phyloP scores from a whole-genome alignment of 2,113 vertebrate species.

The Crocuta crocuta region DNA sequence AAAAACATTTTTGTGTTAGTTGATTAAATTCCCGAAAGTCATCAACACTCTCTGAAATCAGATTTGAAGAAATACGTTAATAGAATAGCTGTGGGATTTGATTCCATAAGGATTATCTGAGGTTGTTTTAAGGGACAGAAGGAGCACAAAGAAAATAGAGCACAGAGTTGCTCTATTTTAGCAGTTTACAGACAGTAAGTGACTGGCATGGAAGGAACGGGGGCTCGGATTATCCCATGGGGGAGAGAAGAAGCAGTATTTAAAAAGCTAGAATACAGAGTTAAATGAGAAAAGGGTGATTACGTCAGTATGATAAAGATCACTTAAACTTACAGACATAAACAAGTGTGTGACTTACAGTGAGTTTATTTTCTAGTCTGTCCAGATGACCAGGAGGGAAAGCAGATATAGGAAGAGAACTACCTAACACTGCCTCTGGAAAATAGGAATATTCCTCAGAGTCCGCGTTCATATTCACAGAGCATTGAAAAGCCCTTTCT shows the following conservation, averaged over 20 bases:
- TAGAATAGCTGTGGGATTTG: not conserved
- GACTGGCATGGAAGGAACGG: not conserved
- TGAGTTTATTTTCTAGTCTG: not conserved
- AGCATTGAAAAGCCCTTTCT: no score
- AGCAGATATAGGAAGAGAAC: not conserved
- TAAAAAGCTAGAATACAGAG: not conserved
- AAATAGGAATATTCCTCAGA: not conserved
- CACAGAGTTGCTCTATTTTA: not conserved
- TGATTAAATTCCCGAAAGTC: not conserved
- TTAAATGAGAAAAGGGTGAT: not conserved
- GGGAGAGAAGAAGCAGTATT: not conserved
- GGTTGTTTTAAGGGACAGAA: not conserved
- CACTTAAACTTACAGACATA: not conserved
- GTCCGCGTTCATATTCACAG: not conserved
- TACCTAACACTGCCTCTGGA: not conserved
- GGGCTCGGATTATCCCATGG: no score
- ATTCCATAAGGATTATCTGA: not conserved
- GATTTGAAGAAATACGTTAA: not conserved
- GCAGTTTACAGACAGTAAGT: not conserved
- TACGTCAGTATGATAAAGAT: not conserved
- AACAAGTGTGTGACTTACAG: not conserved
- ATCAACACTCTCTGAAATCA: not conserved
- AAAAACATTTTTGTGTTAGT: constrained; percentile 16
- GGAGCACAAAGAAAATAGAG: not conserved
- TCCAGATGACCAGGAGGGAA: not conserved